phyloP scores from a whole-genome alignment of 2,797 vertebrate species.

The Loriculus beryllinus region DNA sequence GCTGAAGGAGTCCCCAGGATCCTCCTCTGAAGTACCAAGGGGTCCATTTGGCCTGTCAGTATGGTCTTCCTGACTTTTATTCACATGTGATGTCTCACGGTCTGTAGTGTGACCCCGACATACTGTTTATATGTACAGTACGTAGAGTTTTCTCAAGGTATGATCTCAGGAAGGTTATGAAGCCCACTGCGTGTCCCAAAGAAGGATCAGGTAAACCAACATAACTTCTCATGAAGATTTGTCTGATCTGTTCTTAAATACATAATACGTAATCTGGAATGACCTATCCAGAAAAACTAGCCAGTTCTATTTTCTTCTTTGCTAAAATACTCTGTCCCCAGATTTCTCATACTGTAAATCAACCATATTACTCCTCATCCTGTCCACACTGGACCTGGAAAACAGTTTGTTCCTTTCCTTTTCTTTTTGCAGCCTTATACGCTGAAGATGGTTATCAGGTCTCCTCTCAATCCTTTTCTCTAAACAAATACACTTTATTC shows the following conservation, averaged over 20 bases:
- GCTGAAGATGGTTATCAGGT: background rate
- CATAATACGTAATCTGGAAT: background rate
- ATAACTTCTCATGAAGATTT: background rate
- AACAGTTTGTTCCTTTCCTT: background rate
- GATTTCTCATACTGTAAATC: background rate
- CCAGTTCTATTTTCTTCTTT: background rate
- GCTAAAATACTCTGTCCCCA: background rate
- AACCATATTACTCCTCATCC: background rate
- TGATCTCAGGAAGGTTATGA: background rate
- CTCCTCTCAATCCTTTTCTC: background rate
- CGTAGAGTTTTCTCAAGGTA: background rate
- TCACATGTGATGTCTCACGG: background rate
- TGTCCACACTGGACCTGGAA: background rate
- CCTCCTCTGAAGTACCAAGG: background rate
- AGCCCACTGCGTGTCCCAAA: background rate
- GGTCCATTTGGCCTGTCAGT: background rate
- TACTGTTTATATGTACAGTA: background rate
- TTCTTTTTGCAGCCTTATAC: background rate
- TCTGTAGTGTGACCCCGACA: background rate
- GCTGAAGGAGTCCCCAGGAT: background rate
- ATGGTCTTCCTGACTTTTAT: background rate
- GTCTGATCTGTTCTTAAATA: background rate
- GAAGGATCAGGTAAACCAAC: background rate
- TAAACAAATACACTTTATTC: background rate
- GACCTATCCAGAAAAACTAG: background rate